phyloP scores from a whole-genome alignment of 2,888 invertebrate genomes.

The Phlogophora meticulosa region DNA sequence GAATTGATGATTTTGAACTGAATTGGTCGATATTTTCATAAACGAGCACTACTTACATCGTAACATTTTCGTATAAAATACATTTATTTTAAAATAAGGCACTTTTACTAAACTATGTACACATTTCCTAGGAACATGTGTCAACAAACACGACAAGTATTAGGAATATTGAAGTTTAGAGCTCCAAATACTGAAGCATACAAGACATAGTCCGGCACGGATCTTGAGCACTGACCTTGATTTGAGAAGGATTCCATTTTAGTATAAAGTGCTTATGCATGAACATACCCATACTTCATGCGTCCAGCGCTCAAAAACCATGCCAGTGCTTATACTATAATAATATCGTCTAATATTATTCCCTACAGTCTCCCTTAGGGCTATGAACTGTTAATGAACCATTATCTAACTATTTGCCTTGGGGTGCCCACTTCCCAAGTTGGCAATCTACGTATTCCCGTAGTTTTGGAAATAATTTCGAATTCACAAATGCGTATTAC shows the following conservation, averaged over 20 bases:
- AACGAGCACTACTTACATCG: background rate
- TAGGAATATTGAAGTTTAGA: constrained; percentile 15
- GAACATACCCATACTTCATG: no score
- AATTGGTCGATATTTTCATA: background rate
- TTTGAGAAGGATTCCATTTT: no score
- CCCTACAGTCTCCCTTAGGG: background rate
- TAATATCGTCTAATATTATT: constrained; percentile 6
- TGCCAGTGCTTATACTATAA: no score
- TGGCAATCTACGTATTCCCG: background rate
- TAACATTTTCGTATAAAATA: constrained; percentile 8
- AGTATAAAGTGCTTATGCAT: no score
- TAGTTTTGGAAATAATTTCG: background rate
- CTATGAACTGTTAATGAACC: no score
- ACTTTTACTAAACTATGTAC: constrained; percentile 45
- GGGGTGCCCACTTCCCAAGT: background rate
- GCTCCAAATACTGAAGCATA: constrained; percentile 9
- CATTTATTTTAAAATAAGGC: constrained; percentile 37
- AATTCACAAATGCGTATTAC: constrained; percentile 5
- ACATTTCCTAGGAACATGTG: constrained; percentile 54
- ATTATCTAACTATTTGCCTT: no score
- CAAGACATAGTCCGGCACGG: no score
- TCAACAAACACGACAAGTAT: constrained; percentile 4
- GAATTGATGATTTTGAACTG: background rate
- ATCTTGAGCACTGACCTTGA: no score
- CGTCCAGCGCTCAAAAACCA: no score